Evolutionary conservation across 2,888 invertebrate genomes (phyloP).

Genomic region (Hypselothyrea guttata): DNA sequence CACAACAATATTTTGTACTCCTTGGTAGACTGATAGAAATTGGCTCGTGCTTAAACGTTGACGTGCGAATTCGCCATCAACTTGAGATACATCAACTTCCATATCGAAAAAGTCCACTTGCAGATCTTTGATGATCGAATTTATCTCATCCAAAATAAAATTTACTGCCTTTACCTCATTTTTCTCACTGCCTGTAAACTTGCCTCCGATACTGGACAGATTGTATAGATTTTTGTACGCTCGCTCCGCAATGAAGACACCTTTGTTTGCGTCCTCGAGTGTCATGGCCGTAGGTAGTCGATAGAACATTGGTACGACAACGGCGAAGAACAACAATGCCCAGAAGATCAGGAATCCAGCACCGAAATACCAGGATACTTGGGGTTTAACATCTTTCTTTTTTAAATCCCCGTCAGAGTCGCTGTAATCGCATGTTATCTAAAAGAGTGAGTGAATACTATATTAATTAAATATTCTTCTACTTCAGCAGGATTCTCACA

Average conservation of each 20-base stretch:
- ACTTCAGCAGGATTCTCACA: conserved; percentile 24
- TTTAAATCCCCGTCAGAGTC: too few species aligned
- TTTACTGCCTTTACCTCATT: conserved; percentile 87
- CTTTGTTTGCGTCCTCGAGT: conserved; percentile 68
- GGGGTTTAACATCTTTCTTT: conserved; percentile 15
- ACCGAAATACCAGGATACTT: conserved; percentile 64
- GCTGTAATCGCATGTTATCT: too few species aligned
- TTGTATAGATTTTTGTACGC: conserved; percentile 80
- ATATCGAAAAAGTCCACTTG: conserved; percentile 68
- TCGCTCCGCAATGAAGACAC: conserved; percentile 86
- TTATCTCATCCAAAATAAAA: conserved; percentile 77
- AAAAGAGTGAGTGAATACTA: too few species aligned
- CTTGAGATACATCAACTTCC: conserved; percentile 75
- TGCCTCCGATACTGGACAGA: conserved; percentile 49
- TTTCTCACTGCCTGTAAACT: conserved; percentile 85
- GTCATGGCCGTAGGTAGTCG: conserved; percentile 54
- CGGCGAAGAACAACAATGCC: conserved; percentile 58
- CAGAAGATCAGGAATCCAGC: conserved; percentile 59
- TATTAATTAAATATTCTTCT: neutral
- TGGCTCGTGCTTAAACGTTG: too few species aligned
- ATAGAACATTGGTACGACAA: conserved; percentile 53
- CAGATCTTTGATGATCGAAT: conserved; percentile 56
- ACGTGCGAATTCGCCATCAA: conserved; percentile 64
- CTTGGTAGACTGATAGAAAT: conserved; percentile 66
- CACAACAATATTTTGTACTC: conserved; percentile 79